phyloP scores from a whole-genome alignment of 2,113 vertebrate species.

The Alaudala cheleensis region DNA sequence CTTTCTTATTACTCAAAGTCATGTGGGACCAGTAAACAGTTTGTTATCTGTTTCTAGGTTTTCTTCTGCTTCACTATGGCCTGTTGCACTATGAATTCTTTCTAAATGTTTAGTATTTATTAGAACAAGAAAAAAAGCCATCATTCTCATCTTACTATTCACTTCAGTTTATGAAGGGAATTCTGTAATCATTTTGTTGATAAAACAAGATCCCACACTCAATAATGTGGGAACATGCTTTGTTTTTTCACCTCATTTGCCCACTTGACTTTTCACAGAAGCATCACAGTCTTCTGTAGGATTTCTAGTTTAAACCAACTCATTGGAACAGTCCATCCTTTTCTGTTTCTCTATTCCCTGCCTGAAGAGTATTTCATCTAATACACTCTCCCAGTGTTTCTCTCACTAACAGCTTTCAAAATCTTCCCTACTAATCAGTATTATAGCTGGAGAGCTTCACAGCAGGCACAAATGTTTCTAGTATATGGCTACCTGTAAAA shows the following conservation, averaged over 20 bases:
- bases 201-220: not conserved
- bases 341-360: not conserved
- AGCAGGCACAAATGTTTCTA: not conserved
- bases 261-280: fast-evolving
- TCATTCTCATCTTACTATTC: not conserved
- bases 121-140: not conserved
- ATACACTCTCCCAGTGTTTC: not conserved
- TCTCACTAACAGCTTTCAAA: not conserved
- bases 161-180: not conserved
- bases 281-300: not conserved
- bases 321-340: not conserved
- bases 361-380: not conserved
- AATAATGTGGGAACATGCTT: not conserved
- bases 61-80: not conserved
- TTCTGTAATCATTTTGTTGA: not conserved
- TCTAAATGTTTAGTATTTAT: not conserved
- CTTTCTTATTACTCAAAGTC: not conserved
- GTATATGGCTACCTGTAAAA: not conserved
- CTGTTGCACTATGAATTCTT: not conserved
- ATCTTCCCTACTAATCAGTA: not conserved
- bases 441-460: not conserved
- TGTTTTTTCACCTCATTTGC: not conserved
- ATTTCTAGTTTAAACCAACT: not conserved
- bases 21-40: not conserved
- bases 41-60: fast-evolving